These are phyloP conservation scores for Zaprionus inermis DNA, from an alignment of 1,140 invertebrate genomes.

Conservation along the genomic window DNA sequence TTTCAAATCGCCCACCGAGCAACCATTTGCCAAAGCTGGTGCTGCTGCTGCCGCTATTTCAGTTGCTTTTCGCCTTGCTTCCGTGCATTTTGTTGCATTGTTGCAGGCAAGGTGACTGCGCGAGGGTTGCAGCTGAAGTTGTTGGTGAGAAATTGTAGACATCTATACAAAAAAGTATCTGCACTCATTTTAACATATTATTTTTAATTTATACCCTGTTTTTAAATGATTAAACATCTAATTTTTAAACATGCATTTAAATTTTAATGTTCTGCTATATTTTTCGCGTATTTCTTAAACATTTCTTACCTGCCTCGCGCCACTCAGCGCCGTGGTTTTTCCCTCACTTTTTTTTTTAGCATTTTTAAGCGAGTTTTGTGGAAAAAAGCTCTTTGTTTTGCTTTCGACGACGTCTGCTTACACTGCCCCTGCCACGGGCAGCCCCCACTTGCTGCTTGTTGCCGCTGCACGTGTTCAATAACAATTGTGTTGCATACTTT, in stretches of 20 bases:
- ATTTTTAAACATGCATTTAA: too few relatives aligned
- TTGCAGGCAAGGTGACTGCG: slow-evolving; percentile 23
- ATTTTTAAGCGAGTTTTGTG: slow-evolving; percentile 55
- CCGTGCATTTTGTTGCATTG: slow-evolving; percentile 73
- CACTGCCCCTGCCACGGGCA: not conserved
- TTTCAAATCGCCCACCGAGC: slow-evolving; percentile 65
- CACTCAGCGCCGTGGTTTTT: slow-evolving; percentile 25
- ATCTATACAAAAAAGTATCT: too few relatives aligned
- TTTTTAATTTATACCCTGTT: too few relatives aligned
- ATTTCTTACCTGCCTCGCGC: slow-evolving; percentile 24
- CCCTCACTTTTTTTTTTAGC: slow-evolving; percentile 49
- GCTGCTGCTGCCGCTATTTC: slow-evolving; percentile 28
- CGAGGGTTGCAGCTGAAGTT: slow-evolving; percentile 43
- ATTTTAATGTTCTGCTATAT: not conserved
- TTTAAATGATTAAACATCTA: too few relatives aligned
- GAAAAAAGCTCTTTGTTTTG: slow-evolving; percentile 71
- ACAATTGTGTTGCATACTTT: slow-evolving; percentile 80
- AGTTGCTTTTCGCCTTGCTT: slow-evolving; percentile 50
- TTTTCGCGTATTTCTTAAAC: not conserved
- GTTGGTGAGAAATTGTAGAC: too few relatives aligned
- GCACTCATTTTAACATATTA: too few relatives aligned
- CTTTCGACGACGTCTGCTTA: slow-evolving; percentile 63
- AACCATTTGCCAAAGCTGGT: slow-evolving; percentile 68
- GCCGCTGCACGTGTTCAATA: slow-evolving; percentile 72
- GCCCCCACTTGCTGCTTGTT: not conserved